Percentiles rank a stretch among this genome's conserved stretches.
Evolutionary conservation across 2,888 invertebrate genomes (phyloP).

Genomic region (Cephus spinipes): DNA sequence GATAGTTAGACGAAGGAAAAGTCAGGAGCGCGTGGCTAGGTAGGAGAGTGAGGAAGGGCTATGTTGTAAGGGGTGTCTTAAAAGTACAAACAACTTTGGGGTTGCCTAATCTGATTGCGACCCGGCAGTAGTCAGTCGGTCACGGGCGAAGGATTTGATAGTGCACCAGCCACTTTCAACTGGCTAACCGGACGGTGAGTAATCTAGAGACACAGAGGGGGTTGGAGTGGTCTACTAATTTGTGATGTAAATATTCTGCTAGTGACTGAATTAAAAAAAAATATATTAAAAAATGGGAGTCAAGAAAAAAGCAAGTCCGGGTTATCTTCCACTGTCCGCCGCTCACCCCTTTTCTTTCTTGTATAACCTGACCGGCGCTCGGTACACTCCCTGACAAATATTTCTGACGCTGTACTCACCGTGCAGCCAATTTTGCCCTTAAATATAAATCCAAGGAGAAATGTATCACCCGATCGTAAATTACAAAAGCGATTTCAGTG

Average conservation of each 20-base stretch:
- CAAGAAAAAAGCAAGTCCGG: constrained; percentile 16
- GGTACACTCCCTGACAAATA: constrained; percentile 25
- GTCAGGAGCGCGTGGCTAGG: not conserved
- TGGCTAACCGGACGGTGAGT: not conserved
- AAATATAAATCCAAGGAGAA: not conserved
- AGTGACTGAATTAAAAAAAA: constrained; percentile 21
- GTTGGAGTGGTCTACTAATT: constrained; percentile 25
- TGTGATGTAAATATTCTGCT: constrained; percentile 38
- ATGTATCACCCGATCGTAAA: not conserved
- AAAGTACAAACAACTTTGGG: not conserved
- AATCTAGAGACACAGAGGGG: not conserved
- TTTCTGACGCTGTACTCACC: constrained; percentile 14
- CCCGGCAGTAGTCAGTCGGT: not conserved
- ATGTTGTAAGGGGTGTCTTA: not conserved
- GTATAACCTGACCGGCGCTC: constrained; percentile 4
- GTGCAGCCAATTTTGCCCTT: not conserved
- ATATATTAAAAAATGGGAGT: too few species aligned
- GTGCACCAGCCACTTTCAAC: not conserved
- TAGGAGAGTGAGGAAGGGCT: not conserved
- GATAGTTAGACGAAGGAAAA: too few species aligned
- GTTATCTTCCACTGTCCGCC: constrained; percentile 11
- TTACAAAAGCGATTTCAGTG: not conserved
- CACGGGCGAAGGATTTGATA: not conserved
- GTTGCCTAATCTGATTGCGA: not conserved
- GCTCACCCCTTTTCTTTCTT: constrained; percentile 3